Percentiles rank a stretch among this genome's conserved stretches.
Evolutionary conservation across 2,113 vertebrate species (phyloP).

Genomic region (Opisthocomus hoazin): DNA sequence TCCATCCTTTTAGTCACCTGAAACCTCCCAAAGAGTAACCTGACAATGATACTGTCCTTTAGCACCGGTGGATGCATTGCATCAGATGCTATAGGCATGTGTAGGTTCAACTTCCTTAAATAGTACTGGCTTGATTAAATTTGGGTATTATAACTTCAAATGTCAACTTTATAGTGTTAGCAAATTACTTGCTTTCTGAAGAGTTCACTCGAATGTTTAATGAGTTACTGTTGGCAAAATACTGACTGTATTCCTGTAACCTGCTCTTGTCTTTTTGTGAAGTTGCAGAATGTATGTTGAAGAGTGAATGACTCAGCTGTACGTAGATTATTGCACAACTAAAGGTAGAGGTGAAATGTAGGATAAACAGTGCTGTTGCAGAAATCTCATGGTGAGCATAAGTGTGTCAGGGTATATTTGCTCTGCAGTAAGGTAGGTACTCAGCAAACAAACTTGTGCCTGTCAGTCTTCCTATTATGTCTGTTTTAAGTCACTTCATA

Average conservation of each 20-base stretch:
- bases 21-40: not conserved
- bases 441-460: conserved; percentile 34
- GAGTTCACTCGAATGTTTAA: not conserved
- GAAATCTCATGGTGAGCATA: not conserved
- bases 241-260: not conserved
- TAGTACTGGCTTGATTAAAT: not conserved
- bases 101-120: not conserved
- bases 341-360: not conserved
- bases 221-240: not conserved
- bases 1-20: not conserved
- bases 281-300: not conserved
- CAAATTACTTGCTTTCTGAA: not conserved
- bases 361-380: not conserved
- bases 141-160: not conserved
- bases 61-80: not conserved
- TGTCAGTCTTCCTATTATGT: conserved; percentile 28
- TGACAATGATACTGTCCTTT: not conserved
- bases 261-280: not conserved
- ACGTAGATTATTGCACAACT: not conserved
- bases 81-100: not conserved
- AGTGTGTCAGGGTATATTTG: not conserved
- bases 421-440: not conserved
- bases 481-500: not conserved
- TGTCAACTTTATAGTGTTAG: not conserved
- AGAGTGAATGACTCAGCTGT: not conserved